Evolutionary conservation across 2,888 invertebrate genomes (phyloP), one percentile per base, ranked within the genome.

Genomic region (Heteromyza rotundicornis): DNA sequence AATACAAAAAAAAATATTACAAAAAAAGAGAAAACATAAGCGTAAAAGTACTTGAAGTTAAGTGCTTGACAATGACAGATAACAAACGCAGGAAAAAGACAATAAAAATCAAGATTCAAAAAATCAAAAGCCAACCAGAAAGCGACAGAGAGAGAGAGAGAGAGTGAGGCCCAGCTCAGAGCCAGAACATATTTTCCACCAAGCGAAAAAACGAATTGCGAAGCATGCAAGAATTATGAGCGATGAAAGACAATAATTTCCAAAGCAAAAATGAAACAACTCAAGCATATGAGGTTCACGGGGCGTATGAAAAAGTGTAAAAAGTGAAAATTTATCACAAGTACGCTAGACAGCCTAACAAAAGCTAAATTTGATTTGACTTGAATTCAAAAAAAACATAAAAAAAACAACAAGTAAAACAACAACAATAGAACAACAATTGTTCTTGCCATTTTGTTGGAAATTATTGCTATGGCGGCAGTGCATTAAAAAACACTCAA

Each of bases 61-160:
- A 70, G 66, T 66, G 67, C 68, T 68, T 69, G 68, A 70, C 69
- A 70, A 70, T 67, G 69, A 69, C 68, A 67, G 69, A 69, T 67
- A 67, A 67, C 64, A 66, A 57, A 44, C 22, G 32, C 32, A 47
- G 47, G 19, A 20, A 47, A 20, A 47, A 47, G 47, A 47, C 47
- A 47, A 47, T 47, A 47, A 44, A 57, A 27, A 44, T 36, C 55
- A 55, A 35, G 55, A 53, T 27, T 19, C 53, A 32, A 35, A 53
- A 32, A n/a, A 27, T 20, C 53, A 22, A 61, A 32, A 63, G 47
- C 53, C 1, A 35, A 40, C 14, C 24, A 36, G n/a, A 27, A 47
- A 57, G 53, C 57, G 44, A 53, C 47, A 66, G 16, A 61, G 14
- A 64, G 64, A n/a, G 24, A 52, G 36, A 19, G 16, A 50, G 47